Evolutionary conservation across 2,888 invertebrate genomes (phyloP), one percentile per base, ranked within the genome.

Genomic region (Agrypnus murinus): DNA sequence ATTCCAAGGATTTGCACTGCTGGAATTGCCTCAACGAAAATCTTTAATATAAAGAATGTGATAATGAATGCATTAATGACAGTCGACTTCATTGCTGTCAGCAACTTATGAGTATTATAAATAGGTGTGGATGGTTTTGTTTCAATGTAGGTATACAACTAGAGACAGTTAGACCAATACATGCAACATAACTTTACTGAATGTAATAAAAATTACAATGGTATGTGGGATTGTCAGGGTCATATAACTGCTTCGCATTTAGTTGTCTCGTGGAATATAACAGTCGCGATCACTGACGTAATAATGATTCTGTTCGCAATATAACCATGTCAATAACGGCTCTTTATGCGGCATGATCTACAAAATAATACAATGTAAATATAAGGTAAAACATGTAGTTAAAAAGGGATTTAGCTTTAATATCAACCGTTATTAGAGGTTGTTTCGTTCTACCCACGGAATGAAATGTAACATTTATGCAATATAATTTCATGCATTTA

Each of bases 211-310:
- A 63, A 53, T 53, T 38, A 64, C 64, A 25, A 38, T 38, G 64
- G 57, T 45, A 65, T 65, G 65, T 65, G 57, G 65, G 65, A 65
- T 65, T 57, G 65, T 65, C 65, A 65, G 57, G 65, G 65, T 65
- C 65, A 34, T 43, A 65, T 55, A 65, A 65, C 65, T 65, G 65
- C 55, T 65, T 65, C 57, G 25, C 15, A 55, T 57, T 65, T 65
- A 57, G 36, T 45, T 65, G 65, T 65, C 65, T 34, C 57, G 32
- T 14, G 45, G 38, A 43, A 14, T n/a, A n/a, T 65, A 65, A 65
- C 57, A 57, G 53, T 38, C 36, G 12, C 45, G 32, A 65, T 65
- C 34, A 57, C 15, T 65, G 65, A 65, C 65, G 65, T 57, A 65
- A 55, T 19, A 55, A 53, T 65, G 45, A 57, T 55, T 58, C 58